Conservation (phyloP, 2,113 vertebrate genomes). For the Chaetodon trifascialis region DNA sequence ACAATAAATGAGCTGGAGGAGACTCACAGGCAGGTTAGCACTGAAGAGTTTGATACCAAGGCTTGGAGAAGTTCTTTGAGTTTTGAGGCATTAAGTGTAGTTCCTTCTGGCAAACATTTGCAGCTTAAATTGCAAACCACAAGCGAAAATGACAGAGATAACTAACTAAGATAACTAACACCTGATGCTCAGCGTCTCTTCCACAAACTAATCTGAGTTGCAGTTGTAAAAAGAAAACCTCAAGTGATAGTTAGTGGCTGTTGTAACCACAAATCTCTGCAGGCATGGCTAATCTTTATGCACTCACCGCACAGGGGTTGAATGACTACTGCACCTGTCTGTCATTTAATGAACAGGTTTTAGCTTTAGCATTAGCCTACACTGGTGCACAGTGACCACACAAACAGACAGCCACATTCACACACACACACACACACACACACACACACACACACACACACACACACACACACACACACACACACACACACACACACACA, state of each 20-base stretch:
- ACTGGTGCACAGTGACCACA: not conserved
- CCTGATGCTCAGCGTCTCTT: not conserved
- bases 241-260: not conserved
- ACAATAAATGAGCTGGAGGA: too few relatives aligned
- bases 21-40: too few relatives aligned
- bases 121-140: not conserved
- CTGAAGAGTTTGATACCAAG: not conserved
- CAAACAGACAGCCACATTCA: not conserved
- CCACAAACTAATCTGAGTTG: not conserved
- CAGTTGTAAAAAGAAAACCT: not conserved
- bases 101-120: not conserved
- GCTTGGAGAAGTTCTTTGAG: not conserved
- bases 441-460: not conserved
- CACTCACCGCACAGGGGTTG: not conserved
- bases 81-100: not conserved
- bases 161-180: not conserved
- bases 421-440: not conserved
- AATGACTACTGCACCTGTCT: not conserved
- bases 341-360: not conserved
- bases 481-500: not conserved
- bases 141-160: not conserved
- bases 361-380: not conserved
- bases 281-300: not conserved
- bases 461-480: slow-evolving; percentile 8
- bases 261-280: not conserved